Percentiles rank a stretch among this genome's conserved stretches.
Evolutionary conservation across 2,888 invertebrate species (phyloP).

Genomic region (Megaustenia siamemsis): DNA sequence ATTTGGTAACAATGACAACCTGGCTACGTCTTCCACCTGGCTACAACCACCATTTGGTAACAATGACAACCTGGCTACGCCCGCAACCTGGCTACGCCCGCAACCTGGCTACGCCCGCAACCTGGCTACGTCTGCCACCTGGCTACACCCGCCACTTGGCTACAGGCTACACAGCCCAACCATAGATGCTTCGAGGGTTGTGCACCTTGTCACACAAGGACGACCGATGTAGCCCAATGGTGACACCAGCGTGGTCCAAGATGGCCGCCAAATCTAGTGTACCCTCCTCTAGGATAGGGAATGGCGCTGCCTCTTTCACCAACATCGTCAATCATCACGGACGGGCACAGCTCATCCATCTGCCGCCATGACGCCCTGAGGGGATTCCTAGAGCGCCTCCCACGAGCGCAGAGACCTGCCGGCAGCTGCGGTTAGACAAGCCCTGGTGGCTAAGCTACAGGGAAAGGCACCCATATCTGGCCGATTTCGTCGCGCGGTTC

Average conservation of each 20-base stretch:
- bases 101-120: too few relatives aligned
- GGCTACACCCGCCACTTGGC: too few relatives aligned
- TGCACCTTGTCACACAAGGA: too few relatives aligned
- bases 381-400: constrained; percentile 42
- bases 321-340: constrained; percentile 39
- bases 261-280: constrained; percentile 36
- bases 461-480: neutral
- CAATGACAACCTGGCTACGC: too few relatives aligned
- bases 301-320: constrained; percentile 30
- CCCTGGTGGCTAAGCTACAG: constrained; percentile 24
- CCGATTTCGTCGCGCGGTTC: neutral
- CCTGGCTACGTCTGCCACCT: too few relatives aligned
- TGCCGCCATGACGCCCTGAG: constrained; percentile 31
- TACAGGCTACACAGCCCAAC: too few relatives aligned
- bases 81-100: too few relatives aligned
- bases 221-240: neutral
- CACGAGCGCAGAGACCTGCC: constrained; percentile 24
- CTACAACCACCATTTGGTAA: too few relatives aligned
- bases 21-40: too few relatives aligned
- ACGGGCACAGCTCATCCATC: constrained; percentile 47
- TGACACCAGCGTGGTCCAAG: too few relatives aligned
- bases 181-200: too few relatives aligned
- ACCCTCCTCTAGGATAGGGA: constrained; percentile 13
- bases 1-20: too few relatives aligned
- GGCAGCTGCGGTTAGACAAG: constrained; percentile 51